Evolutionary conservation across 2,888 invertebrate species (phyloP), one percentile per base, ranked within the genome.

Genomic region (Galerucella nymphaeae): DNA sequence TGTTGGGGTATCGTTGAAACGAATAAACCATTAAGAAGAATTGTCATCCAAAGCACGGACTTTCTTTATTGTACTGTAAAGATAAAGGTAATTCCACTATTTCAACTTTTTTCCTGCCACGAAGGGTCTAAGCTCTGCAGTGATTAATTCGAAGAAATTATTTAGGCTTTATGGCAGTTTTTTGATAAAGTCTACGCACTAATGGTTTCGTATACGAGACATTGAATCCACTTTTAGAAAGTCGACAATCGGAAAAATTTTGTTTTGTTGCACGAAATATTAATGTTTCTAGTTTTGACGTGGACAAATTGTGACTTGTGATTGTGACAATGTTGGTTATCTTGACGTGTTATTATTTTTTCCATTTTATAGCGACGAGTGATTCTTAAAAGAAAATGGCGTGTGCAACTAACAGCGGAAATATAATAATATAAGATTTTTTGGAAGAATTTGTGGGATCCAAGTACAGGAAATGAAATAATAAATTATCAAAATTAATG

Each of bases 31-130:
- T 80, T 78, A 77, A 78, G 76, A 74, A 77, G 76, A 80, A 81
- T 82, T 82, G 79, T 79, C 80, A 81, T 75, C 79, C 82, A 13
- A 73, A 75, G 78, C 81, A 82, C 82, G 82, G 70, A 77, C 76
- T 72, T 75, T 74, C 80, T 81, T 80, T 80, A 81, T 81, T 81
- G 79, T 79, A 75, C 78, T 71, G 75, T 57, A 79, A 75, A 80
- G 81, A 81, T 80, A 81, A 80, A 80, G 77, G 77, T 78, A 76
- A 75, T 75, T 72, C 72, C 63, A 58, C 75, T 72, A 74, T 75
- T 77, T 72, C 75, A 75, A 77, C 72, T 75, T 77, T 77, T 75
- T 72, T 70, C 65, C 66, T 41, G 16, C 42, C 55, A 45, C 11
- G 18, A 41, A 23, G 57, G 42, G 53, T 63, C 70, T 69, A 50